Evolutionary conservation across 1,140 invertebrate species (phyloP).

Genomic region (Danaus melanippus): DNA sequence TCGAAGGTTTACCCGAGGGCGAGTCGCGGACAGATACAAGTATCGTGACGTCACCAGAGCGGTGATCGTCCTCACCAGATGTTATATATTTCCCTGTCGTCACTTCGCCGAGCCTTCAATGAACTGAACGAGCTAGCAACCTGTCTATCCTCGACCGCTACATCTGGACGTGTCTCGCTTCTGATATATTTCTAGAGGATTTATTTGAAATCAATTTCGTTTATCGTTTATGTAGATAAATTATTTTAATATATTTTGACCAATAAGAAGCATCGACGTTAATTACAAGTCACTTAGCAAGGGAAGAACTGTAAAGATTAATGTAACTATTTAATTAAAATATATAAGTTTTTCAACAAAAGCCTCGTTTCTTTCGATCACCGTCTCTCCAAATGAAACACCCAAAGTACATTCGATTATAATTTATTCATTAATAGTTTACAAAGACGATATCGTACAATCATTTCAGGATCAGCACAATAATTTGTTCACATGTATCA

Average conservation of each 20-base stretch:
- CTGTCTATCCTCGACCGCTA: no score
- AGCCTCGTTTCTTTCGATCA: slow-evolving; percentile 20
- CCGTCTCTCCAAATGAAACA: slow-evolving; percentile 37
- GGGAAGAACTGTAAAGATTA: slow-evolving; percentile 68
- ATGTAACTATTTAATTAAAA: slow-evolving; percentile 71
- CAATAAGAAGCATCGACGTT: slow-evolving; percentile 65
- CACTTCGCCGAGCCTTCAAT: no score
- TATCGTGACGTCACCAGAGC: no score
- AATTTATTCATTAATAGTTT: slow-evolving; percentile 71
- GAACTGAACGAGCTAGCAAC: no score
- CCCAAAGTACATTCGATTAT: slow-evolving; percentile 61
- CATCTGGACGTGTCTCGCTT: not conserved
- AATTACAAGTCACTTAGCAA: slow-evolving; percentile 60
- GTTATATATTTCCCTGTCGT: not conserved
- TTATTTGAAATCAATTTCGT: slow-evolving; percentile 43
- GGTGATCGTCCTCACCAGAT: no score
- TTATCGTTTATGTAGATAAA: slow-evolving; percentile 65
- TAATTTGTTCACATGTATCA: slow-evolving; percentile 36
- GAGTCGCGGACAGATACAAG: no score
- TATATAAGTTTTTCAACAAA: slow-evolving; percentile 68
- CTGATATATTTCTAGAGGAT: slow-evolving; percentile 5
- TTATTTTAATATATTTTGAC: slow-evolving; percentile 68
- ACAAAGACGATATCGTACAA: slow-evolving; percentile 68
- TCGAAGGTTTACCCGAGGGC: no score
- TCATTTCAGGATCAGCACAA: slow-evolving; percentile 18